phyloP scores from a whole-genome alignment of 2,888 invertebrate species.

The Parnassius glacialis region DNA sequence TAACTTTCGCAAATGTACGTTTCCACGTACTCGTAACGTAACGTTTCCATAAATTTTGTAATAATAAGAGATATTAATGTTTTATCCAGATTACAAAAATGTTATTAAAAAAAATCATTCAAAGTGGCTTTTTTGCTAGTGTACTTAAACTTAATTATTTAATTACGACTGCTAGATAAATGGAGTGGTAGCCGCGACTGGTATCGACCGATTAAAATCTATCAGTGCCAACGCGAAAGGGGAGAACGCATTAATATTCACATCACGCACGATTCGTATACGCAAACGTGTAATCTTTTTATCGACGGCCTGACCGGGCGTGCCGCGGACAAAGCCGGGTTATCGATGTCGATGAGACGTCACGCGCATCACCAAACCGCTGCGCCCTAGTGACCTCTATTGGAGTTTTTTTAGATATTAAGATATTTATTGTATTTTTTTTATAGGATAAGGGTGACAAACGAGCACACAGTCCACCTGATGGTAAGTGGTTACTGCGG shows the following conservation, averaged over 20 bases:
- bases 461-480: too few relatives aligned
- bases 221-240: slow-evolving; percentile 60
- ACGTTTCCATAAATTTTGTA: too few relatives aligned
- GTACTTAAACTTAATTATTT: neutral
- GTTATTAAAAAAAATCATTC: neutral
- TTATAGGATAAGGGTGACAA: too few relatives aligned
- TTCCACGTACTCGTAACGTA: too few relatives aligned
- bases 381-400: slow-evolving; percentile 37
- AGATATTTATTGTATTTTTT: too few relatives aligned
- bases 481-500: too few relatives aligned
- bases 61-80: too few relatives aligned
- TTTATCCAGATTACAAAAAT: neutral
- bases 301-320: slow-evolving; percentile 57
- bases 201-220: slow-evolving; percentile 74
- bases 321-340: slow-evolving; percentile 48
- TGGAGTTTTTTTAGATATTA: slow-evolving; percentile 1
- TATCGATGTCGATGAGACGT: slow-evolving; percentile 52
- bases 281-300: slow-evolving; percentile 77
- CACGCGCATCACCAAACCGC: slow-evolving; percentile 45
- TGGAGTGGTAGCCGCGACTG: slow-evolving; percentile 30
- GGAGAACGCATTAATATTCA: slow-evolving; percentile 71
- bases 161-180: slow-evolving; percentile 5
- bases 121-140: neutral
- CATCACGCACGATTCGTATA: slow-evolving; percentile 72
- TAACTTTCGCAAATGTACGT: too few relatives aligned